Conservation (phyloP, 2,888 invertebrate species). For the Tyria jacobaeae region DNA sequence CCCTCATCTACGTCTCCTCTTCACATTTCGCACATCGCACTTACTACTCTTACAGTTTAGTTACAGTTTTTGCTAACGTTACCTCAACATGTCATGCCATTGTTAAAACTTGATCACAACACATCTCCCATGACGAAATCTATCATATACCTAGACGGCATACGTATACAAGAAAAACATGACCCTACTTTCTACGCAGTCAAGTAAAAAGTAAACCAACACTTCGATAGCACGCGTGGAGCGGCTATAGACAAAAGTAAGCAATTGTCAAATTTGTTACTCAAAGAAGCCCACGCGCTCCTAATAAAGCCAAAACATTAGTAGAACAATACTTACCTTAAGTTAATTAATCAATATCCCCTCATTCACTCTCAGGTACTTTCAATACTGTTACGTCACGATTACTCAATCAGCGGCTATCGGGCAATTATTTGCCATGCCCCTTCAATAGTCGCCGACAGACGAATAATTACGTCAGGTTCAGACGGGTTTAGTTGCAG, state of each 20-base stretch:
- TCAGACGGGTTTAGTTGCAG: slow-evolving; percentile 7
- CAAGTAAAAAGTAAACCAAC: background rate
- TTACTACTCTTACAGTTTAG: too few relatives aligned
- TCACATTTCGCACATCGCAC: too few relatives aligned
- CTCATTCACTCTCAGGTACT: slow-evolving; percentile 1
- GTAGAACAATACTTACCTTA: slow-evolving; percentile 1
- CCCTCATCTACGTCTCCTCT: too few relatives aligned
- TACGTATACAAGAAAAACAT: too few relatives aligned
- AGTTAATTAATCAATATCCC: slow-evolving; percentile 9
- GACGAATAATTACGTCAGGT: slow-evolving; percentile 6
- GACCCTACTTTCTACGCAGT: too few relatives aligned
- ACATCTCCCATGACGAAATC: too few relatives aligned
- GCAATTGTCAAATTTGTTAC: background rate
- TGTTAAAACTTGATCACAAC: too few relatives aligned
- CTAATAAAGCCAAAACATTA: background rate
- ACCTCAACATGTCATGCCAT: too few relatives aligned
- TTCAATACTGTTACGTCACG: slow-evolving; percentile 3
- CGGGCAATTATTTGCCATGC: slow-evolving; percentile 12
- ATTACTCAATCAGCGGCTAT: slow-evolving; percentile 16
- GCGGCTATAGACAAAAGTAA: background rate
- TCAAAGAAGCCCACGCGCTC: slow-evolving; percentile 1
- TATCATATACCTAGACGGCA: too few relatives aligned
- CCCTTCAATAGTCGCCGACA: background rate
- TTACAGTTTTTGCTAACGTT: too few relatives aligned
- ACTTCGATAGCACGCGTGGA: background rate